A percentile compares a stretch with the other conserved stretches of the same genome.
phyloP scores from a whole-genome alignment of 2,113 vertebrate species.

The Willisornis vidua region DNA sequence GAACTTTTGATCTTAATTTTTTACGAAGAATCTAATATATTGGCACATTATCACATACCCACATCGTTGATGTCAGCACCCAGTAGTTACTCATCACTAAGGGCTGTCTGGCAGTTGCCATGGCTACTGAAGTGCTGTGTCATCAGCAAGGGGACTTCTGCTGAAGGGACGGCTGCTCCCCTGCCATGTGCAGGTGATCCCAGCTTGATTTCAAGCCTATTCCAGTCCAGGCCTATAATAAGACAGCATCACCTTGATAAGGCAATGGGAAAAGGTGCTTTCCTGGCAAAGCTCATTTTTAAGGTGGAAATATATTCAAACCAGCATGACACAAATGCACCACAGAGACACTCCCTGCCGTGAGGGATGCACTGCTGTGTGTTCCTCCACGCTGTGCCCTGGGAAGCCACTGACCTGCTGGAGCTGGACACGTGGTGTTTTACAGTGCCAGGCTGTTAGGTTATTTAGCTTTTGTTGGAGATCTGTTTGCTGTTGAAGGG shows the following conservation, averaged over 20 bases:
- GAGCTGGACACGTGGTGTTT: background rate
- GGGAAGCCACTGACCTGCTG: background rate
- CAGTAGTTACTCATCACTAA: background rate
- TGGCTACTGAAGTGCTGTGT: background rate
- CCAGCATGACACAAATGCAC: background rate
- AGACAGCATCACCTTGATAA: background rate
- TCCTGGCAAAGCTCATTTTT: background rate
- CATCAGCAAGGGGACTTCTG: background rate
- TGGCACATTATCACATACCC: background rate
- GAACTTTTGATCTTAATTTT: background rate
- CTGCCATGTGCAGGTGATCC: background rate
- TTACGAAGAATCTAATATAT: background rate
- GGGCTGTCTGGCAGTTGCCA: background rate
- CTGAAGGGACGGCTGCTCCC: background rate
- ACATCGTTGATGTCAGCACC: background rate
- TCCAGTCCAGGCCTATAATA: background rate
- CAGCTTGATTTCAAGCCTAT: background rate
- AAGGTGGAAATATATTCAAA: background rate
- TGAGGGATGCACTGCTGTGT: rapidly evolving
- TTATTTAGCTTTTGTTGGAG: background rate
- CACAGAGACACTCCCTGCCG: background rate
- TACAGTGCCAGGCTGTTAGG: background rate
- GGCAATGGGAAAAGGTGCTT: background rate
- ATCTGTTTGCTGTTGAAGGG: background rate
- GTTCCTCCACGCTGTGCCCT: background rate